Conservation (phyloP, 2,113 vertebrate species). For the Otocyon megalotis region DNA sequence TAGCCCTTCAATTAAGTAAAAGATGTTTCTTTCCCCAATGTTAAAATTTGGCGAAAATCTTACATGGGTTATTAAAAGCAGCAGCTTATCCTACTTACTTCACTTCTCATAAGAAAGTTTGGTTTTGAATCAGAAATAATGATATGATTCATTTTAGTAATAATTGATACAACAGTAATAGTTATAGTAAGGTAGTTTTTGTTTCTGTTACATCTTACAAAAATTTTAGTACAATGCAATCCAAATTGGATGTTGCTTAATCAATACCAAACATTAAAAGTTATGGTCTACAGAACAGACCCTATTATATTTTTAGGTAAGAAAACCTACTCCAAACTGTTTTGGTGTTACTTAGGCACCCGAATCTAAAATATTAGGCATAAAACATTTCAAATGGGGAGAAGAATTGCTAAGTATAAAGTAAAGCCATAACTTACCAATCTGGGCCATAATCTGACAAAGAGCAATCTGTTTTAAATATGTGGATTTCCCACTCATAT, state of each 20-base stretch:
- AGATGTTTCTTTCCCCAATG: not conserved
- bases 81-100: constrained; percentile 35
- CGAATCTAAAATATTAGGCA: not conserved
- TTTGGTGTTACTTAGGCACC: not conserved
- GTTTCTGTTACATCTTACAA: not conserved
- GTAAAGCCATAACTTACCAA: constrained; percentile 88
- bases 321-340: constrained; percentile 43
- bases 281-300: not conserved
- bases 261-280: not conserved
- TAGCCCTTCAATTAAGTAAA: not conserved
- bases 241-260: not conserved
- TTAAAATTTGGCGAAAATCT: constrained; percentile 45
- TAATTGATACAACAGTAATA: not conserved
- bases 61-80: not conserved
- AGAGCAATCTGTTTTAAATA: constrained; percentile 98
- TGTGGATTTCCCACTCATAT: constrained; percentile 99
- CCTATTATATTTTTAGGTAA: constrained; percentile 10
- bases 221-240: not conserved
- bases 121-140: constrained; percentile 44
- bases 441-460: constrained; percentile 98
- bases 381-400: not conserved
- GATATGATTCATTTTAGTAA: constrained; percentile 13
- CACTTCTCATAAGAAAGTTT: constrained; percentile 41
- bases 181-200: not conserved
- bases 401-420: not conserved